phyloP scores from a whole-genome alignment of 2,888 invertebrate genomes.

The Rhamphomyia laevipes region DNA sequence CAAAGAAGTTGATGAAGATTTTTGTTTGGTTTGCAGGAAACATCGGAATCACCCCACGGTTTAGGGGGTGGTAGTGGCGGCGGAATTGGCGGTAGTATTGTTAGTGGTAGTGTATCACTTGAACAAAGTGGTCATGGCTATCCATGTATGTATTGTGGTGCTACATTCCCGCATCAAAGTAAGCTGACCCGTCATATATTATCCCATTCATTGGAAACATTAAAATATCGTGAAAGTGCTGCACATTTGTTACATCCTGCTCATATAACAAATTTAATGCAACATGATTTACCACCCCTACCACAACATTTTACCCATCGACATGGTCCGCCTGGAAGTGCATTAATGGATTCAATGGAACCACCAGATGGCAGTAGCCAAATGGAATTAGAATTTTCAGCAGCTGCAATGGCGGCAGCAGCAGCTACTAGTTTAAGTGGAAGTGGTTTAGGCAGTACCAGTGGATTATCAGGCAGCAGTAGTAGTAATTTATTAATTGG shows the following conservation, averaged over 20 bases:
- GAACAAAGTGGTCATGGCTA: constrained; percentile 38
- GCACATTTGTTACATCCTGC: constrained; percentile 52
- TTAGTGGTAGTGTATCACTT: constrained; percentile 13
- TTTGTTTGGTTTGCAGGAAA: constrained; percentile 87
- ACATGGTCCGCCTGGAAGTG: neutral
- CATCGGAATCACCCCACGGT: constrained; percentile 55
- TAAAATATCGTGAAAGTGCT: constrained; percentile 68
- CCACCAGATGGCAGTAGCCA: constrained; percentile 26
- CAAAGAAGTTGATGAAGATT: constrained; percentile 80
- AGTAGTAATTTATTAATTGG: constrained; percentile 9
- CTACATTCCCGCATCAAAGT: constrained; percentile 79
- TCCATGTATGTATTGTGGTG: constrained; percentile 84
- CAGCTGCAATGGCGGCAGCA: constrained; percentile 30
- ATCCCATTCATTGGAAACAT: constrained; percentile 76
- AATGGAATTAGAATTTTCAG: constrained; percentile 18
- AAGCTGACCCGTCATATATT: constrained; percentile 82
- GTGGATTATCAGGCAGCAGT: constrained; percentile 13
- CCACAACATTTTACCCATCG: constrained; percentile 36
- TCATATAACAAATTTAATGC: constrained; percentile 42
- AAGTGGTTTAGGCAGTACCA: constrained; percentile 21
- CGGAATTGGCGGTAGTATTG: constrained; percentile 17
- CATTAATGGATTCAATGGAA: constrained; percentile 26
- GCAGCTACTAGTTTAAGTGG: constrained; percentile 12
- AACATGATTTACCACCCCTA: constrained; percentile 30
- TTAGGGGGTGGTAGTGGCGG: constrained; percentile 32